Evolutionary conservation across 1,140 invertebrate species (phyloP), one percentile per base, ranked within the genome.

Genomic region (Leptoteleia sp.): DNA sequence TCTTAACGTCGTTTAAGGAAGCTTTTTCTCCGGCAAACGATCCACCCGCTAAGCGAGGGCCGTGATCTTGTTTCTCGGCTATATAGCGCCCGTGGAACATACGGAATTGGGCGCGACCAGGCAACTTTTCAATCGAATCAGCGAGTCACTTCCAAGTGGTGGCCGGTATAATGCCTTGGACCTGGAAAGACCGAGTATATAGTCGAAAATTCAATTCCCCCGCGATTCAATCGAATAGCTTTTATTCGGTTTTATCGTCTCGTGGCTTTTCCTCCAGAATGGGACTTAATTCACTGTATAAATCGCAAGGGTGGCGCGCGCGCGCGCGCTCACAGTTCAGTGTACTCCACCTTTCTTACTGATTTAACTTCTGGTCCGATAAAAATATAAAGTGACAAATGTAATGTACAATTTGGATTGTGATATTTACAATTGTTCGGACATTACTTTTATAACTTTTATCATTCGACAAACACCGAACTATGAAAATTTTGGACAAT

Each of bases 241-340:
- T 76, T n/a, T n/a, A 76, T 76, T 76, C 64, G 55, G 35, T 76
- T 76, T 76, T 68, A 68, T 68, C 62, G 62, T 65, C 29, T 13
- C 45, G 43, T 59, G 62, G 47, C 38, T 55, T 61, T 76, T 67
- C 37, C 48, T 52, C 4, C 8, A 15, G 62, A 52, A 68, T 62
- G 50, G 31, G 37, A 57, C 70, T 73, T 73, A 62, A 73, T 76
- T 76, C 48, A 68, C 45, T 61, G 62, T 68, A 76, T 68, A 68
- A 67, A 62, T 65, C 35, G 64, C 37, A n/a, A n/a, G n/a, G 16
- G 11, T 27, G 11, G 15, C 40, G 13, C 4, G 22, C n/a, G n/a
- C n/a, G n/a, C n/a, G 3, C 3, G 15, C 29, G 16, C 31, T 50
- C 29, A 17, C 33, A 29, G 33, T 29, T 50, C 17, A 64, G 50